Base-by-base conservation (phyloP, 2,888 invertebrate species). In the Elysia crispata region DNA sequence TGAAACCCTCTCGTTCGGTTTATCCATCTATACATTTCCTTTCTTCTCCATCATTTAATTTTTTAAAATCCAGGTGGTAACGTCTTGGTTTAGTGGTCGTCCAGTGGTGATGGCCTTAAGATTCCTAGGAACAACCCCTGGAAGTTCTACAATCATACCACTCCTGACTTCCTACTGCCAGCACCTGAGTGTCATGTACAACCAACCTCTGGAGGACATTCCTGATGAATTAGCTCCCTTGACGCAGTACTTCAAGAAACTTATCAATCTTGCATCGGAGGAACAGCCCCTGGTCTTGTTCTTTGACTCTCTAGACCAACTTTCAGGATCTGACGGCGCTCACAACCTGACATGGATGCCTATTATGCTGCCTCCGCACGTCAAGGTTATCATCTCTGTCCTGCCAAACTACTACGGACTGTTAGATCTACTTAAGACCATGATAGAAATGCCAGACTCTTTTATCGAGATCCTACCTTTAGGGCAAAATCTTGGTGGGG, bases 331-430 rank as follows among this genome's bases (percentile, higher is more conserved):
- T 0, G 97, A 97, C 86, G 97, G 97, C 88, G 96, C 97, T 33
- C 98, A 98, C 88, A 97, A 98, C 92, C 95, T 99, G 50, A 97
- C 98, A 0, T 99, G 98, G 98, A 93, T 99, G 86, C 98, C 99
- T 0, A 96, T 97, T 0, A 94, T 96, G 83, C 93, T 99, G 50
- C 98, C 99, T 0, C 94, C 94, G 0, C 93, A 97, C 92, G 97
- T 97, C 90, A 97, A 98, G 94, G 96, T 97, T 11, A 95, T 98
- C 74, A 95, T 98, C 1, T 97, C 98, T 0, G 88, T 89, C 1
- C 82, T 90, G 33, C 90, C 90, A 0, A 87, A 88, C 74, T 91
- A 86, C 78, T 90, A 87, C 82, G 86, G 85, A 23, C 85, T 90
- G 1, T 85, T 90, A 31, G 88, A 89, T 49, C 89, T 88, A 0